A percentile compares a stretch with the other conserved stretches of the same genome.
These are phyloP conservation scores for Galagoides demidoff DNA, from an alignment of 2,797 vertebrate species.

Conservation along the genomic window DNA sequence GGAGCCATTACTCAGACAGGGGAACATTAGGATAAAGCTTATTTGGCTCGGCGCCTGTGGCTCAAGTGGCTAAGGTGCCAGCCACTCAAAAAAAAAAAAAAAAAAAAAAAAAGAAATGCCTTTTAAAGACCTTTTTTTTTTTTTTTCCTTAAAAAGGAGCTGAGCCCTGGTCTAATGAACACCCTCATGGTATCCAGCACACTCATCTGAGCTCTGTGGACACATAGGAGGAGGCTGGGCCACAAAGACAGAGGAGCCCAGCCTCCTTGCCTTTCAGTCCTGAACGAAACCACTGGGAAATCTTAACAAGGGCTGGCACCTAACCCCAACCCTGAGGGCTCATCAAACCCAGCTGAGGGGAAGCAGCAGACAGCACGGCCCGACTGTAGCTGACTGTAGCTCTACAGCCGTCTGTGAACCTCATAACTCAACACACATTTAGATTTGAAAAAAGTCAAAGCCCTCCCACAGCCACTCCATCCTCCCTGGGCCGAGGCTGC, in stretches of 20 bases:
- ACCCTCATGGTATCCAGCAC: neutral
- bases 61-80: no score
- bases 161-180: neutral
- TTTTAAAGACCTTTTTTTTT: neutral
- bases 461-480: neutral
- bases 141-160: neutral
- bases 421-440: neutral
- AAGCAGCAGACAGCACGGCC: neutral
- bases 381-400: neutral
- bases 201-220: neutral
- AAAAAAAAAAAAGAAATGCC: no score
- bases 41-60: no score
- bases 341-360: neutral
- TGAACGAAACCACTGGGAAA: neutral
- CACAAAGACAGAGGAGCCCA: neutral
- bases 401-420: neutral
- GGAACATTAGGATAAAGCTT: no score
- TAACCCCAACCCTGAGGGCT: neutral
- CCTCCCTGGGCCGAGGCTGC: neutral
- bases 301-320: neutral
- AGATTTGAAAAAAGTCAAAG: neutral
- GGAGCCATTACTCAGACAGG: no score
- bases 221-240: fast-evolving
- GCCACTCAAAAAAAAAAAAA: no score
- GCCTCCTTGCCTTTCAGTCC: neutral